Base-by-base conservation (phyloP, 2,888 invertebrate species). In the Timema podura region DNA sequence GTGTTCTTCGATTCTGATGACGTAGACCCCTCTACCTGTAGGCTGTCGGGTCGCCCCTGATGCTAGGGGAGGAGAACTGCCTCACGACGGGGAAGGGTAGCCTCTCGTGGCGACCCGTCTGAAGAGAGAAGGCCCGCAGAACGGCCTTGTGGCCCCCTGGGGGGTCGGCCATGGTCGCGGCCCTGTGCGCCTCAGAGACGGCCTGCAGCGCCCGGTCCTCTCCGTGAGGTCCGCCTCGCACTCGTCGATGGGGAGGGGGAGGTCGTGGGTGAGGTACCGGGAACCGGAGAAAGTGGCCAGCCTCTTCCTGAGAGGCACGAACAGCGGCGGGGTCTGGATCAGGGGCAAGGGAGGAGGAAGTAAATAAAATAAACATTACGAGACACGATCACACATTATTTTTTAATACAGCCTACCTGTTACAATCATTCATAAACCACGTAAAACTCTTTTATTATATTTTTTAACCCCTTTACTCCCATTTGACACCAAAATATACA, bases 181-280 rank as follows among this genome's bases (percentile, higher is more conserved):
- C 75, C 48, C 74, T 77, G 11, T 75, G 73, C 44, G 65, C 10
- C 65, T 51, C 46, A 57, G 47, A 15, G 69, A 65, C 6, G 54
- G 16, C 30, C 66, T 49, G n/a, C 65, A 65, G n/a, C 73, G 57
- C 44, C 48, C 66, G 8, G 64, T 65, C 16, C 57, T 68, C 49
- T 68, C 69, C 16, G 84, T 80, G 73, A 82, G 81, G 49, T 84
- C 83, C n/a, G 81, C 83, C 70, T 83, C 83, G 75, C 85, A 86
- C 77, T 87, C 87, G 75, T 87, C 87, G 30, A 81, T 86, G 73
- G 83, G 86, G 71, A 87, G 79, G n/a, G 85, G 85, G 54, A 87
- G 81, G 76, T 88, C 88, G 76, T 87, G 87, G 47, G 87, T 85
- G 75, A 88, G 81, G 77, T 87, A 87, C 46, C 86, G 81, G 1